A percentile compares a stretch with the other conserved stretches of the same genome.
These are phyloP conservation scores for Balearica regulorum DNA, from an alignment of 2,797 vertebrate species.

Conservation along the genomic window DNA sequence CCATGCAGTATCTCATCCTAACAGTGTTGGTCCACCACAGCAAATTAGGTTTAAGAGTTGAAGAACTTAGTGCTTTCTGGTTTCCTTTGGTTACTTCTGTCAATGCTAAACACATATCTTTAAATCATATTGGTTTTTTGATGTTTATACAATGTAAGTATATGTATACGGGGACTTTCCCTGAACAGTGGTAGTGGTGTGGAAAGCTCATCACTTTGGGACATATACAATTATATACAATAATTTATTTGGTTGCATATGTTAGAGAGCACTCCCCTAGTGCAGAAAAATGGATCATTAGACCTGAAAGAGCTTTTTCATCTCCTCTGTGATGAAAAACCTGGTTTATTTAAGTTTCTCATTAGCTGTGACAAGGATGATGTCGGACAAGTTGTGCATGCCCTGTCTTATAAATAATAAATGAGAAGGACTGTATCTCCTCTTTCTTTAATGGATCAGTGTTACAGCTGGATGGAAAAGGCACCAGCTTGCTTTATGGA, in stretches of 20 bases:
- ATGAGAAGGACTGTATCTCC: background rate
- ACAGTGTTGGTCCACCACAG: background rate
- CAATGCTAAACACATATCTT: background rate
- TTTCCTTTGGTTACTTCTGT: background rate
- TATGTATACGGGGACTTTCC: background rate
- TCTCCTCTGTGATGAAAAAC: background rate
- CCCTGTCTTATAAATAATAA: background rate
- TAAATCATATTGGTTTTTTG: background rate
- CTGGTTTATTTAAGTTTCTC: background rate
- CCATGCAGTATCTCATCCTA: background rate
- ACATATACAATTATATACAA: background rate
- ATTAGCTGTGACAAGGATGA: conserved; percentile 1
- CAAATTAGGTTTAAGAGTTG: background rate
- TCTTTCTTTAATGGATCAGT: conserved; percentile 18
- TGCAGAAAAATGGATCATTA: background rate
- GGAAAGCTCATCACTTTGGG: background rate
- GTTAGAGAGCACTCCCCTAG: background rate
- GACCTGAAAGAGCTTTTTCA: background rate
- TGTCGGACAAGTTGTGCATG: background rate
- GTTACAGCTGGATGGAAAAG: background rate
- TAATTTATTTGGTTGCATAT: background rate
- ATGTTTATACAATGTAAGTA: background rate
- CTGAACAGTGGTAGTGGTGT: background rate
- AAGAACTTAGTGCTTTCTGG: background rate
- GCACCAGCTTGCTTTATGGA: background rate